These are phyloP conservation scores for Paedocypris sp. DNA, from an alignment of 2,113 vertebrate species.

Conservation along the genomic window DNA sequence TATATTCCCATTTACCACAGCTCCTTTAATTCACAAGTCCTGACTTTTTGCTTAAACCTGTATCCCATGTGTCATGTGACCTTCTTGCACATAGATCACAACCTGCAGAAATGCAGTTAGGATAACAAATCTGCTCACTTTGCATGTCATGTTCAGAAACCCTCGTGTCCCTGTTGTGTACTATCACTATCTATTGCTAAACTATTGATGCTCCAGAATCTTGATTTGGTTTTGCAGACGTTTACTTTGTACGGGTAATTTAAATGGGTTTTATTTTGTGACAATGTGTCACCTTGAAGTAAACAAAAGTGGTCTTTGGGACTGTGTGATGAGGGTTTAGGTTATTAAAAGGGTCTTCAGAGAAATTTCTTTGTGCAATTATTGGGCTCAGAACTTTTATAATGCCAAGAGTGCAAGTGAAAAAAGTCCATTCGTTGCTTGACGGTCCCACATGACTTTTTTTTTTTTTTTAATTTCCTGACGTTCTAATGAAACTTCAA, in stretches of 20 bases:
- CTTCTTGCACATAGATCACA: not conserved
- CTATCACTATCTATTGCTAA: constrained; percentile 34
- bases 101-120: not conserved
- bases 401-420: constrained; percentile 12
- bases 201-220: constrained; percentile 49
- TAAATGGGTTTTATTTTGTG: constrained; percentile 47
- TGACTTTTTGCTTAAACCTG: not conserved
- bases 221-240: too few relatives aligned
- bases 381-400: constrained; percentile 13
- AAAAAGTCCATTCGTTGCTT: not conserved
- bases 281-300: constrained; percentile 50
- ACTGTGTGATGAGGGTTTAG: constrained; percentile 16
- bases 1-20: not conserved
- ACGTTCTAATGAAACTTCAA: not conserved
- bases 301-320: constrained; percentile 41
- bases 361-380: constrained; percentile 22
- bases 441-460: not conserved
- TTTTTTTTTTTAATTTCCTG: too few relatives aligned
- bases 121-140: constrained; percentile 1
- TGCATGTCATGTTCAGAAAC: not conserved
- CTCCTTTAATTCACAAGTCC: not conserved
- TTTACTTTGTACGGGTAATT: constrained; percentile 54
- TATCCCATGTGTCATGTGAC: not conserved
- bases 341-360: constrained; percentile 31
- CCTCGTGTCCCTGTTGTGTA: constrained; percentile 10